Evolutionary conservation across 53 echinoderm and acorn worm species (phyloP).

Genomic region (Temnopleurus reevesii): DNA sequence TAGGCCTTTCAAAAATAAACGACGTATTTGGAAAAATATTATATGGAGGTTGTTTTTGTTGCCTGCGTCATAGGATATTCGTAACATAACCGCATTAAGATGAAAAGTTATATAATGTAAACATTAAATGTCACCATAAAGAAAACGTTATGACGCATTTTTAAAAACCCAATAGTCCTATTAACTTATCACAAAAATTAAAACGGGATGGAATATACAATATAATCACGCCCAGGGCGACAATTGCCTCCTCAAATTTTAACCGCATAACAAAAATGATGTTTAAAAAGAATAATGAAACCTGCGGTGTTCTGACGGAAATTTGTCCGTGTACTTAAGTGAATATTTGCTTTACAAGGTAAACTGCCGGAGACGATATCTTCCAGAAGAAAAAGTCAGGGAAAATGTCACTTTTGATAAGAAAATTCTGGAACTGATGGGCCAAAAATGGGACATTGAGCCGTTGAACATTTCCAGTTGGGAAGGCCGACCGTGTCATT

Average conservation of each 20-base stretch:
- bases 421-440: background rate
- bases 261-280: background rate
- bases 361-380: background rate
- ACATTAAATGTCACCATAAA: background rate
- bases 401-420: constrained; percentile 33
- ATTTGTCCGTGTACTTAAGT: constrained; percentile 10
- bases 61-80: too few species aligned
- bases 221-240: background rate
- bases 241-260: background rate
- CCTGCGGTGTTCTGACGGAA: background rate
- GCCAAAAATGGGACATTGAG: background rate
- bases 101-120: background rate
- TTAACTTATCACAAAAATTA: background rate
- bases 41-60: too few species aligned
- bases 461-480: constrained; percentile 7
- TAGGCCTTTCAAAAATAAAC: too few species aligned
- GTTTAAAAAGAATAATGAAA: too few species aligned
- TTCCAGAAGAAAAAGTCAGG: background rate
- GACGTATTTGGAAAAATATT: too few species aligned
- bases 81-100: too few species aligned
- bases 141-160: background rate
- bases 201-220: background rate
- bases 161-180: background rate
- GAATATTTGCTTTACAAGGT: constrained; percentile 27
- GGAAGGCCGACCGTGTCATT: background rate